These are phyloP conservation scores for Acanthaster planci DNA, from an alignment of 35 echinoderm and acorn worm species.

Conservation along the genomic window DNA sequence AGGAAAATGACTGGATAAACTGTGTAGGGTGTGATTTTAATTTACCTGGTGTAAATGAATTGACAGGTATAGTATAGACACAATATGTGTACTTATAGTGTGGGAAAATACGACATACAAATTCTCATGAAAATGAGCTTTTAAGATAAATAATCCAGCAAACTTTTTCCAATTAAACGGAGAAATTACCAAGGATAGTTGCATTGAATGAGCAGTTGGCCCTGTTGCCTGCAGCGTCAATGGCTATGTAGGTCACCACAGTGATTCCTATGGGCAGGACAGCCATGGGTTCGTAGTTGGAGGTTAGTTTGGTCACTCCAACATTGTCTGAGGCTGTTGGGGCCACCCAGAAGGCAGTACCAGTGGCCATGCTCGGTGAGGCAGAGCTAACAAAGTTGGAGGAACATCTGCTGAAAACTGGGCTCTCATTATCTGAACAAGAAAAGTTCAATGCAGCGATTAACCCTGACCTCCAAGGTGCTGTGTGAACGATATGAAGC, in stretches of 20 bases:
- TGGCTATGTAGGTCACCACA: conserved; percentile 46
- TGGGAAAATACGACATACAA: too few species aligned
- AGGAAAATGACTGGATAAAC: too few species aligned
- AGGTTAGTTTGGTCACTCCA: conserved; percentile 31
- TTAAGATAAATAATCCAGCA: too few species aligned
- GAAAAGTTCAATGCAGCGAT: not conserved
- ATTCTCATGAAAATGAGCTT: too few species aligned
- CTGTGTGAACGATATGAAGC: too few species aligned
- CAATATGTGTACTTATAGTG: too few species aligned
- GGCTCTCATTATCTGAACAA: conserved; percentile 6
- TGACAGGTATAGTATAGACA: too few species aligned
- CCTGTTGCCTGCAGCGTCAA: conserved; percentile 40
- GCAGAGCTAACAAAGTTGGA: not conserved
- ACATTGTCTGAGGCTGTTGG: conserved; percentile 57
- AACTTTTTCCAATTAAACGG: too few species aligned
- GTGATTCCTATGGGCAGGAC: conserved; percentile 45
- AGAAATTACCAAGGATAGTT: conserved; percentile 46
- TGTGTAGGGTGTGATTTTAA: too few species aligned
- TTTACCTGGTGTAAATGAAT: too few species aligned
- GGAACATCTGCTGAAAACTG: conserved; percentile 28
- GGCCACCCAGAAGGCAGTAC: conserved; percentile 23
- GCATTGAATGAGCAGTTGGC: conserved; percentile 34
- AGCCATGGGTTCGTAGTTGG: conserved; percentile 33
- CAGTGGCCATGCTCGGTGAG: not conserved
- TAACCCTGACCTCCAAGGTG: too few species aligned